Evolutionary conservation across 2,113 vertebrate species (phyloP).

Genomic region (Acinonyx jubatus): DNA sequence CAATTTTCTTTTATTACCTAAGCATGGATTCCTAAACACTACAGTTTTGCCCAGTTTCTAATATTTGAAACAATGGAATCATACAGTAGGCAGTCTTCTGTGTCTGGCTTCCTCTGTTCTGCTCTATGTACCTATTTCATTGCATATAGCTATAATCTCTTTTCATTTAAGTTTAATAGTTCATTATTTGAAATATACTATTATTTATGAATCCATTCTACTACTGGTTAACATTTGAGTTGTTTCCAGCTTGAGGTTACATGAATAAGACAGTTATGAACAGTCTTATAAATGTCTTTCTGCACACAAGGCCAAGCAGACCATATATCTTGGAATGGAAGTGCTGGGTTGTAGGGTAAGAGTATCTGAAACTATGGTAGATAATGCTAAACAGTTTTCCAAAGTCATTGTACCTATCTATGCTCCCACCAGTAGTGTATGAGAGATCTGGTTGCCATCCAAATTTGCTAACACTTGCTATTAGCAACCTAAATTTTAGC

Average conservation of each 20-base stretch:
- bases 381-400: neutral
- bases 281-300: neutral
- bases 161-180: neutral
- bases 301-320: neutral
- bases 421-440: neutral
- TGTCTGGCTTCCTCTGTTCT: neutral
- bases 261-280: neutral
- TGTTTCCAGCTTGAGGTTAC: neutral
- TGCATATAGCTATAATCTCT: neutral
- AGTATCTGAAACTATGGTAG: neutral
- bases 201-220: constrained; percentile 11
- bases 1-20: neutral
- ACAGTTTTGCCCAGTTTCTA: neutral
- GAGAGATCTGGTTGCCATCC: neutral
- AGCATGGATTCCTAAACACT: neutral
- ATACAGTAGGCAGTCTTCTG: neutral
- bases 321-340: neutral
- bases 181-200: neutral
- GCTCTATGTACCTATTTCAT: neutral
- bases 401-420: neutral
- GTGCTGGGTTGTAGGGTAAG: neutral
- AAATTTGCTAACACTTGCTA: neutral
- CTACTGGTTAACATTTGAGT: neutral
- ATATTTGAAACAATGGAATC: neutral
- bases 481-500: neutral